phyloP scores from a whole-genome alignment of 2,888 invertebrate genomes.

The Yponomeuta sedellus region DNA sequence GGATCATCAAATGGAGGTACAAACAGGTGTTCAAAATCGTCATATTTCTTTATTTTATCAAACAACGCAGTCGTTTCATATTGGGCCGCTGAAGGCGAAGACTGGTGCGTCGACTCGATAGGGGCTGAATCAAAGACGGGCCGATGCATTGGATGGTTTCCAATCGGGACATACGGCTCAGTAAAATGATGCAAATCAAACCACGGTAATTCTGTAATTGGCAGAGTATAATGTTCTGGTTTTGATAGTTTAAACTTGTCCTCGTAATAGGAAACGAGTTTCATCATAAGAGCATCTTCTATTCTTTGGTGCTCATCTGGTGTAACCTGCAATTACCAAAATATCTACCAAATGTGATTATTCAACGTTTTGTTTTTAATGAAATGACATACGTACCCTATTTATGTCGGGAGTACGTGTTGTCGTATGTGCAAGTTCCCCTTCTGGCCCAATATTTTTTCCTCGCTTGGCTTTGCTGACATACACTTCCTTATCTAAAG shows the following conservation, averaged over 20 bases:
- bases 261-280: constrained; percentile 54
- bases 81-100: not conserved
- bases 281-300: constrained; percentile 50
- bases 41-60: not conserved
- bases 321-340: not conserved
- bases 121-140: not conserved
- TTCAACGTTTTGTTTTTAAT: not conserved
- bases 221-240: not conserved
- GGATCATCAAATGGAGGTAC: not conserved
- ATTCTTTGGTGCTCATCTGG: constrained; percentile 18
- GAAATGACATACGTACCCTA: not conserved
- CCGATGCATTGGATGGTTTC: not conserved
- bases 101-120: not conserved
- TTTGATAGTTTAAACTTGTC: constrained; percentile 30
- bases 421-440: not conserved
- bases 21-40: not conserved
- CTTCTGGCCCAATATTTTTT: not conserved
- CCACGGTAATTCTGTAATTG: not conserved
- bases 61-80: not conserved
- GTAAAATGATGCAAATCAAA: not conserved
- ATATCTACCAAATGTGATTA: not conserved
- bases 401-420: not conserved
- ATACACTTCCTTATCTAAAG: constrained; percentile 1
- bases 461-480: not conserved
- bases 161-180: not conserved